A percentile compares a stretch with the other conserved stretches of the same genome.
These are phyloP conservation scores for Luehdorfia chinensis DNA, from an alignment of 1,140 invertebrate species.

Conservation along the genomic window DNA sequence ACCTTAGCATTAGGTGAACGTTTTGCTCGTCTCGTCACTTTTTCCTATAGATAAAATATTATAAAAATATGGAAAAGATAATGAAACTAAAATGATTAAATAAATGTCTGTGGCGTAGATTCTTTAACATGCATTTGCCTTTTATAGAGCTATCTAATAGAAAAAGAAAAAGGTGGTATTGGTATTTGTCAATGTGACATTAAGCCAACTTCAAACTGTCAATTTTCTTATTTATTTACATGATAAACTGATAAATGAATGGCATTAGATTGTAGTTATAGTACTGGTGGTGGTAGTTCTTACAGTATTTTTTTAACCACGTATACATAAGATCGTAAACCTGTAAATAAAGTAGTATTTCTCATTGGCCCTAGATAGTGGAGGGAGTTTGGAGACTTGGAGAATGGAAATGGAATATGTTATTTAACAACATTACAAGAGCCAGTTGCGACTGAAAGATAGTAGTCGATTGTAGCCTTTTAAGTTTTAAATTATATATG, in stretches of 20 bases:
- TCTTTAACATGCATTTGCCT: no score
- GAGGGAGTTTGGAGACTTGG: conserved; percentile 47
- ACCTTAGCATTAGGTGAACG: no score
- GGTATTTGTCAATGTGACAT: no score
- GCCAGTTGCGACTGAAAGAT: conserved; percentile 26
- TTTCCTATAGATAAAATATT: no score
- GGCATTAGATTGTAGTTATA: no score
- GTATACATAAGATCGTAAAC: conserved; percentile 22
- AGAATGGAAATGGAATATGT: conserved; percentile 43
- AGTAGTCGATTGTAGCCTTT: conserved; percentile 23
- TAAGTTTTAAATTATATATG: conserved; percentile 10
- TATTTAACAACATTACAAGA: conserved; percentile 45
- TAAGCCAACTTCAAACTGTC: not conserved
- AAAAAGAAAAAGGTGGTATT: no score
- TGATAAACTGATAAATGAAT: conserved; percentile 3
- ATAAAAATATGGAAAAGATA: no score
- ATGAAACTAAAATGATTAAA: no score
- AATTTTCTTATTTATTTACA: conserved; percentile 13
- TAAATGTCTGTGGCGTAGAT: no score
- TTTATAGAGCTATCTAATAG: no score
- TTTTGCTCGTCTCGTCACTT: no score
- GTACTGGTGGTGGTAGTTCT: conserved; percentile 2
- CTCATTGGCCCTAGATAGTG: conserved; percentile 31
- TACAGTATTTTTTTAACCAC: no score
- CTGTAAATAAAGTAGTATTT: conserved; percentile 21